Evolutionary conservation across 2,113 vertebrate genomes (phyloP), one percentile per base, ranked within the genome.

Genomic region (Platichthys flesus): DNA sequence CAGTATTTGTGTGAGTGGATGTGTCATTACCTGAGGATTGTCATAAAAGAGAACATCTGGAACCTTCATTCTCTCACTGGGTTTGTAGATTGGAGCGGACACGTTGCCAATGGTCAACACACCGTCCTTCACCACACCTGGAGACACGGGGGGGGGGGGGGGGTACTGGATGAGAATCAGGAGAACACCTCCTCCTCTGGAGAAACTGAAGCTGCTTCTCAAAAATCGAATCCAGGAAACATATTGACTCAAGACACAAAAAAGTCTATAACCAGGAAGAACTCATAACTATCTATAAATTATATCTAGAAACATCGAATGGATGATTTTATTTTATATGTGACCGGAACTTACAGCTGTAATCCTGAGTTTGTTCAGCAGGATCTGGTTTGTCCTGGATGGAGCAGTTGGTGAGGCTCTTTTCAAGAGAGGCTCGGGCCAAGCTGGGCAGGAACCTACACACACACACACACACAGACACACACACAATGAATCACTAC

Each of bases 31-130:
- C 95, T 99, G 98, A 6, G 93, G 47, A 40, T 99, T 99, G 85
- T 99, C 96, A 75, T 99, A 99, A 90, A 99, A 99, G 12, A 99
- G 95, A 58, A 98, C 96, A 49, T 99, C 97, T 23, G 98, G 97
- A 51, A 99, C 95, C 92, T 98, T 99, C 94, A 98, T 97, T 81
- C 95, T 98, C 85, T 97, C 95, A 0, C 85, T 47, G 10, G 97
- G 74, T n/a, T 87, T 94, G 83, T 94, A 95, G 64, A 99, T 7
- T 0, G 96, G 96, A 83, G 94, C 87, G 0, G 91, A 96, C 40
- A 96, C 94, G 31, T 79, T 83, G 0, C 98, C 98, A 49, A 99
- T 97, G 28, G 93, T 96, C 88, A 99, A 90, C 73, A 94, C 83
- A 2, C 96, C 97, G 0, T 96, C 91, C 26, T 92, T 90, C 26